Percentiles rank a stretch among this genome's conserved stretches.
phyloP scores from a whole-genome alignment of 1,140 invertebrate species.

The Drosophila bifasciata region DNA sequence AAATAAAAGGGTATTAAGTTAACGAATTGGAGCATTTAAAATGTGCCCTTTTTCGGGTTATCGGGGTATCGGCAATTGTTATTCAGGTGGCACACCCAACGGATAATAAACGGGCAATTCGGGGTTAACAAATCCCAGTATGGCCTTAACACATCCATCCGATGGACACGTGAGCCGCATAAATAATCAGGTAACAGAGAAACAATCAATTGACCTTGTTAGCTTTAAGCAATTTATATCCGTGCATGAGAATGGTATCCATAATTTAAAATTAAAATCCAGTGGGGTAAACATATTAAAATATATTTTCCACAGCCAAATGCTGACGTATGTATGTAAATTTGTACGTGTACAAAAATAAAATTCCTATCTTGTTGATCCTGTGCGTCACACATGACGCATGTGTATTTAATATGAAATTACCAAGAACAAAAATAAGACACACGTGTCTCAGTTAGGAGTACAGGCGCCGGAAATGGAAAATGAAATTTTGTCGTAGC shows the following conservation, averaged over 20 bases:
- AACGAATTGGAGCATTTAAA: constrained; percentile 60
- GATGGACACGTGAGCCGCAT: constrained; percentile 33
- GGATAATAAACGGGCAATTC: constrained; percentile 57
- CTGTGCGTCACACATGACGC: constrained; percentile 22
- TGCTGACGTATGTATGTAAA: background rate
- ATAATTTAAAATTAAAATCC: constrained; percentile 12
- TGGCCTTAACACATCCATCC: constrained; percentile 41
- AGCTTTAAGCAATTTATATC: constrained; percentile 17
- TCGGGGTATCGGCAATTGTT: constrained; percentile 25
- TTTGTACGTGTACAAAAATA: background rate
- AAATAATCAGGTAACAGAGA: constrained; percentile 1
- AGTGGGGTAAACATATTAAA: background rate
- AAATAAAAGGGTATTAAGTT: constrained; percentile 55
- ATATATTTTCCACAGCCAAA: no score
- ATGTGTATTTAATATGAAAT: constrained; percentile 22
- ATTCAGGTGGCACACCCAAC: constrained; percentile 37
- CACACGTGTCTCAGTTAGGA: no score
- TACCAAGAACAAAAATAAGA: constrained; percentile 19
- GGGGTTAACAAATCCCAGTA: constrained; percentile 55
- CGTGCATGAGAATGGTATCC: no score
- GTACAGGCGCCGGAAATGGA: background rate
- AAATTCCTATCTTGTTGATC: background rate
- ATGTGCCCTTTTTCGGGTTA: constrained; percentile 49
- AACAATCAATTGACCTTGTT: constrained; percentile 14
- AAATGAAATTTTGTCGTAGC: background rate